Percentiles rank a stretch among this genome's conserved stretches.
Evolutionary conservation across 2,888 invertebrate species (phyloP).

Genomic region (Congeria kusceri): DNA sequence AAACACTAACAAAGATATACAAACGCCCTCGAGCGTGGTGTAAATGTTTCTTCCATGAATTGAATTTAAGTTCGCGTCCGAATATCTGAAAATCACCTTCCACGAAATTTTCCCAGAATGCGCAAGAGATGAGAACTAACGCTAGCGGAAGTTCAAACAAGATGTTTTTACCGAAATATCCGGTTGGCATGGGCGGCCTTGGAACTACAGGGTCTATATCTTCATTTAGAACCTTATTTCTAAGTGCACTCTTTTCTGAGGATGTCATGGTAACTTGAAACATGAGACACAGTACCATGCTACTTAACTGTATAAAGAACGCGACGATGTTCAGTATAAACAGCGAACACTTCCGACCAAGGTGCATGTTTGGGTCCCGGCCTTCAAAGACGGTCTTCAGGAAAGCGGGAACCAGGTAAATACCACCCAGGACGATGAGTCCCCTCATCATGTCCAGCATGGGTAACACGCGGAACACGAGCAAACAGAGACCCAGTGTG

Average conservation of each 20-base stretch:
- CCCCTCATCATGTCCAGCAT: constrained; percentile 80
- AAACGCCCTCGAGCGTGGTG: constrained; percentile 70
- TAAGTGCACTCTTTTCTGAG: constrained; percentile 53
- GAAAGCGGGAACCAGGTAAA: constrained; percentile 76
- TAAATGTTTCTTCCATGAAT: constrained; percentile 71
- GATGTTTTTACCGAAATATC: constrained; percentile 29
- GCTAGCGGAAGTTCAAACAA: constrained; percentile 72
- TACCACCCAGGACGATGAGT: constrained; percentile 75
- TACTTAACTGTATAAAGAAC: constrained; percentile 71
- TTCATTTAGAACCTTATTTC: constrained; percentile 41
- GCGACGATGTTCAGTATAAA: constrained; percentile 67
- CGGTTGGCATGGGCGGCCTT: constrained; percentile 25
- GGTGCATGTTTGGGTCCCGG: constrained; percentile 52
- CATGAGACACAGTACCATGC: constrained; percentile 63
- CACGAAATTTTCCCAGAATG: constrained; percentile 75
- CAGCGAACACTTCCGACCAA: constrained; percentile 57
- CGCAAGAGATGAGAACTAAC: constrained; percentile 67
- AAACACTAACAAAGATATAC: constrained; percentile 73
- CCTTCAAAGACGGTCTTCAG: constrained; percentile 65
- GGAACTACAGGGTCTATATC: constrained; percentile 28
- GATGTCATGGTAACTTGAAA: constrained; percentile 63
- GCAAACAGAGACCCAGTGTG: constrained; percentile 80
- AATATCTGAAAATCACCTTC: constrained; percentile 64
- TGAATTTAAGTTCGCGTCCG: constrained; percentile 62
- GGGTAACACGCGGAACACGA: constrained; percentile 83